Percentiles rank a stretch among this genome's conserved stretches.
Evolutionary conservation across 2,113 vertebrate genomes (phyloP).

Genomic region (Lanius collurio): DNA sequence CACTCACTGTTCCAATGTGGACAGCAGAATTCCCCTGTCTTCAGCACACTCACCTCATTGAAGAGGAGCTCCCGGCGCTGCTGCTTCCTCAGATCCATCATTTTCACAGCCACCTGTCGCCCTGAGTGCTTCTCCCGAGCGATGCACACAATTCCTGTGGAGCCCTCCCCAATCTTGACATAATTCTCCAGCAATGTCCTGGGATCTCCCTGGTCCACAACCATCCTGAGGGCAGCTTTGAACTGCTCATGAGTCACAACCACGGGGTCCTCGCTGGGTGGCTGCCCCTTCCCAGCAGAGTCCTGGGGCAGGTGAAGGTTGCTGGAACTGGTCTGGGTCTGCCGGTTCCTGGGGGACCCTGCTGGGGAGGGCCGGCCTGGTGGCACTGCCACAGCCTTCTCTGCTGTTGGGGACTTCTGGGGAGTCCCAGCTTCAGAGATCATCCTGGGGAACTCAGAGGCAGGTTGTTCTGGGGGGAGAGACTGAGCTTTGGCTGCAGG

Average conservation of each 20-base stretch:
- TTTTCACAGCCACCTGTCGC: conserved; percentile 94
- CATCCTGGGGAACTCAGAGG: conserved; percentile 55
- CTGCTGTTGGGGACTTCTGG: conserved; percentile 54
- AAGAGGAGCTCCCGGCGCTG: conserved; percentile 96
- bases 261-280: conserved; percentile 78
- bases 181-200: conserved; percentile 92
- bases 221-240: conserved; percentile 96
- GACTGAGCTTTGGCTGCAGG: conserved; percentile 77
- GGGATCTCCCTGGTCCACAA: conserved; percentile 95
- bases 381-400: conserved; percentile 9
- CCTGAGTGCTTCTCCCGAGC: conserved; percentile 95
- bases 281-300: conserved; percentile 70
- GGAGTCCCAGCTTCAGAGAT: conserved; percentile 65
- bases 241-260: conserved; percentile 97
- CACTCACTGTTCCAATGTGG: accelerated
- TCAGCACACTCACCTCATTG: conserved; percentile 83
- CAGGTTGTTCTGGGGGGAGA: conserved; percentile 70
- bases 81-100: conserved; percentile 97
- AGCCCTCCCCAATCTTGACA: conserved; percentile 95
- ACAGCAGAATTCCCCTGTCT: not conserved
- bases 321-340: conserved; percentile 88
- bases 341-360: conserved; percentile 87
- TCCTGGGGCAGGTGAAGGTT: conserved; percentile 86
- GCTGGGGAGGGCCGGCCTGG: conserved; percentile 90
- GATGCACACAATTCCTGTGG: conserved; percentile 94